Conservation (phyloP, 2,797 vertebrate genomes). For the Knipowitschia caucasica region DNA sequence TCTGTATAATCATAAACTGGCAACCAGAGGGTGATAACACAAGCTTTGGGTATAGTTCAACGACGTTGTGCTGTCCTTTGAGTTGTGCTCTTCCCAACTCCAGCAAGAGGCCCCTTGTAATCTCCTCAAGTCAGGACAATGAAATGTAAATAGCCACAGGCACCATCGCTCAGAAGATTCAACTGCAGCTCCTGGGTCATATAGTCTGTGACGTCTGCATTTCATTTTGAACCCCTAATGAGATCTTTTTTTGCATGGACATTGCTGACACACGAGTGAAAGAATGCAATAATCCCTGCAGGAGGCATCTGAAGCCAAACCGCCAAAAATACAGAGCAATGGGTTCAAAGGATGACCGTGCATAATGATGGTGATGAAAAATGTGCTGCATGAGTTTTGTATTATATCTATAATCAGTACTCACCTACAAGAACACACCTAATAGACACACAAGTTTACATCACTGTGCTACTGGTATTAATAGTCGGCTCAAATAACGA, state of each 20-base stretch:
- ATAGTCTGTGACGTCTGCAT: constrained; percentile 36
- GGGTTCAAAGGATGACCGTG: constrained; percentile 29
- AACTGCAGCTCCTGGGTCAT: constrained; percentile 21
- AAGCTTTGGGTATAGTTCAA: neutral
- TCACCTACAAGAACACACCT: neutral
- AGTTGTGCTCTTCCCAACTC: constrained; percentile 3
- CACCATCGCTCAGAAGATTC: constrained; percentile 16
- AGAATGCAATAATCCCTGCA: constrained; percentile 56
- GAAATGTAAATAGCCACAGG: constrained; percentile 53
- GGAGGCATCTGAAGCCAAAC: constrained; percentile 44
- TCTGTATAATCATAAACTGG: neutral
- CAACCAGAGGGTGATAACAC: constrained; percentile 10
- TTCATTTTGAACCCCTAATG: constrained; percentile 38
- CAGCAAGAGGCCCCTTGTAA: constrained; percentile 15
- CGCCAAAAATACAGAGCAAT: constrained; percentile 19
- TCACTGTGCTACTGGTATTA: constrained; percentile 8
- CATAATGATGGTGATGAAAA: constrained; percentile 36
- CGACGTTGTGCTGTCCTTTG: constrained; percentile 14
- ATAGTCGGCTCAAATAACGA: constrained; percentile 1
- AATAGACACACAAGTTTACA: neutral
- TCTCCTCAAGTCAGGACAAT: constrained; percentile 20
- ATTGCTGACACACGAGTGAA: constrained; percentile 44
- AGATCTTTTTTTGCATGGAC: constrained; percentile 19
- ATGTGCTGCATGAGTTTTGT: constrained; percentile 9
- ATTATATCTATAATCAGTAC: no score